Base-by-base conservation (phyloP, 2,797 vertebrate genomes). In the Gallinago nigripennis region DNA sequence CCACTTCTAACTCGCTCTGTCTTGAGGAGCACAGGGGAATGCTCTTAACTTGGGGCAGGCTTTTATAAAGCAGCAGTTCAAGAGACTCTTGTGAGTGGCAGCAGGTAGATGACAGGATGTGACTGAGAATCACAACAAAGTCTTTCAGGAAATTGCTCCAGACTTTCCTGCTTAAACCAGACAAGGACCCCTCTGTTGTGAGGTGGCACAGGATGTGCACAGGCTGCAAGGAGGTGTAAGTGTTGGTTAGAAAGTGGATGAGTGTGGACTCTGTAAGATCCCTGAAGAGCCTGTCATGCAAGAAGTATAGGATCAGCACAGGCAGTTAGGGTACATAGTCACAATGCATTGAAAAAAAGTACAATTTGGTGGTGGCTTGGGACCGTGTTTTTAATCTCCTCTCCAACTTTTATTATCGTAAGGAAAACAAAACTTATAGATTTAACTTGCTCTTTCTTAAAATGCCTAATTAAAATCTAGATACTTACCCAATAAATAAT, bases 231-330 rank as follows among this genome's bases (percentile, higher is more conserved):
- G 20, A 30, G 10, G 6, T 20, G 30, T 64, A 48, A 80, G 23
- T 3, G 18, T 25, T 60, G 4, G 9, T 20, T 87, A 53, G 35
- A 58, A 56, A 53, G 9, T 28, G 8, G 15, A 6, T 28, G 12
- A 46, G 3, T 25, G 24, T 21, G 27, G 19, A 19, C 3, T 8
- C 18, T 3, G 0, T 68, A 28, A 35, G 10, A 1, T 3, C 9
- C 7, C 7, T 68, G 12, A 31, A 23, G 45, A 46, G 21, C 45
- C 45, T 46, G 45, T 46, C 45, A 21, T 41, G 17, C 8, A 45
- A 45, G 23, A 45, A 12, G 4, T 3, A 9, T 4, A 73, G 6
- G 7, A 17, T 71, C 14, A 79, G 5, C 20, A 9, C 7, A 31
- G 31, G 5, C 25, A 37, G n/a, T 54, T 72, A 11, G 3, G 6